Conservation (phyloP, 2,888 invertebrate species). For the Volucella inflata region DNA sequence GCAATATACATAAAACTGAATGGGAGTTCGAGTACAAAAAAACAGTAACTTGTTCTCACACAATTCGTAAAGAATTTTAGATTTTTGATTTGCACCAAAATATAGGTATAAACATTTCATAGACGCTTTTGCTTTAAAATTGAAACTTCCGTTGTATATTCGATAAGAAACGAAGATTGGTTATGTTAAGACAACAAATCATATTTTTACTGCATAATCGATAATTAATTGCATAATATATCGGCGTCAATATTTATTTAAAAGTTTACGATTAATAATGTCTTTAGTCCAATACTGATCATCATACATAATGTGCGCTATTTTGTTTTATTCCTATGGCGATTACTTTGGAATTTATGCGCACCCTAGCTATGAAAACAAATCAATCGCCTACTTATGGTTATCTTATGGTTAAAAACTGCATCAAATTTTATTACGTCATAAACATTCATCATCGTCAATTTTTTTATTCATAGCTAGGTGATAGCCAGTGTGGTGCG, state of each 20-base stretch:
- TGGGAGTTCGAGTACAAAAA: no score
- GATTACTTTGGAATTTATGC: constrained; percentile 42
- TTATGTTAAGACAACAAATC: no score
- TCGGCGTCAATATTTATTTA: constrained; percentile 14
- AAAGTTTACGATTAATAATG: neutral
- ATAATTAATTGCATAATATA: constrained; percentile 4
- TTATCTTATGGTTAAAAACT: constrained; percentile 3
- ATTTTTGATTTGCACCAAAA: no score
- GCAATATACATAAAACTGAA: no score
- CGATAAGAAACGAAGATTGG: no score
- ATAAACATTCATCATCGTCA: constrained; percentile 58
- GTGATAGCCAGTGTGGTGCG: neutral
- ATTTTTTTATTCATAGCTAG: neutral
- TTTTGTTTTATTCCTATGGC: constrained; percentile 4
- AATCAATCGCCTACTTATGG: constrained; percentile 34
- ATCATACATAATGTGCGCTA: constrained; percentile 16
- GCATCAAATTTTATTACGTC: constrained; percentile 56
- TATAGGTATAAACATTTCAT: no score
- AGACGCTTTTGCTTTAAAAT: no score
- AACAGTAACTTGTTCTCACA: no score
- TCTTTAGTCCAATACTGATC: constrained; percentile 16
- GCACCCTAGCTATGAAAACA: constrained; percentile 24
- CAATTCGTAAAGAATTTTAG: no score
- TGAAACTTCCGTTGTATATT: no score
- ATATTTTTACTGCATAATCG: no score